Base-by-base conservation (phyloP, 2,797 vertebrate species). In the Malacoctenus gilli region DNA sequence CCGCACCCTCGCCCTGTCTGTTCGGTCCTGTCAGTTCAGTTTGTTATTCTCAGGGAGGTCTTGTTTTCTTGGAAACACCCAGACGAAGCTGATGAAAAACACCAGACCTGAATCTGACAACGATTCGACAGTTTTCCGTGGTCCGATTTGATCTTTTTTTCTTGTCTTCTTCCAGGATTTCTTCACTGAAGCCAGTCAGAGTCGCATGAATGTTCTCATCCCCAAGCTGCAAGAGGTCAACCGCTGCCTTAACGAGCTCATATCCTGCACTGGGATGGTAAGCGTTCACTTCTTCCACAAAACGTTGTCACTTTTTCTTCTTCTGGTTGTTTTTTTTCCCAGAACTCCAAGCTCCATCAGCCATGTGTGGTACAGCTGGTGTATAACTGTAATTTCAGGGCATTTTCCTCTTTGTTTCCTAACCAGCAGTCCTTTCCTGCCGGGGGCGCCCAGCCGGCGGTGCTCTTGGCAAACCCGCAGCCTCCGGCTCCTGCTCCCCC, bases 221-320 rank as follows among this genome's bases (percentile, higher is more conserved):
- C 95, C 95, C 44, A 96, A 95, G 85, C 79, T 97, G 5, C 95
- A 95, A 79, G 96, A 98, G 67, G 93, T 96, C 68, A 96, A 94
- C 72, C 91, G 85, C 46, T 95, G 94, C 79, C 93, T 98, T 46
- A 85, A 87, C 48, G 94, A 98, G 44, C 91, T 98, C 7, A 91
- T 98, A 43, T 90, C 92, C 28, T 92, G 88, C 71, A 87, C 90
- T 0, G 62, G 91, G 76, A 90, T 91, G 92, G 95, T 97, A 67
- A 88, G 93, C 76, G 5, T 28, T 28, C 25, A 2, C 9, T 5
- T 28, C 22, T 23, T 8, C 22, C 22, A 23, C 22, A 23, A 23
- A 23, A 4, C 4, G 6, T 5, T 28, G 6, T n/a, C n/a, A n/a
- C 25, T 9, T 28, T 5, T 28, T 28, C 25, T 28, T 28, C 15